A percentile compares a stretch with the other conserved stretches of the same genome.
phyloP scores from a whole-genome alignment of 2,113 vertebrate species.

The Alexandromys fortis region DNA sequence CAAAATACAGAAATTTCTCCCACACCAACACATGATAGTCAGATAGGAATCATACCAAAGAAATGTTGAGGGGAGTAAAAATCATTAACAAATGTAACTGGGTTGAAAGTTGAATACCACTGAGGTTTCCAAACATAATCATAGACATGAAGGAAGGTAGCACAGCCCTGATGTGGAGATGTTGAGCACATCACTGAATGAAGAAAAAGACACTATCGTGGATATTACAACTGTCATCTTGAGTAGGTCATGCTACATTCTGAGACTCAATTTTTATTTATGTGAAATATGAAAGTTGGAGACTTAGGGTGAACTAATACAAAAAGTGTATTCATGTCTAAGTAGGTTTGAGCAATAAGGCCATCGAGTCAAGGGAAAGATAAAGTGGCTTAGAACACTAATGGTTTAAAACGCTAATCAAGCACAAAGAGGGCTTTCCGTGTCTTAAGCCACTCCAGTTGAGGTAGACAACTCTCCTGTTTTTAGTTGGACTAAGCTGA shows the following conservation, averaged over 20 bases:
- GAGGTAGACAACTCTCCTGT: neutral
- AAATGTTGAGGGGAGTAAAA: neutral
- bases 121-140: slow-evolving; percentile 1
- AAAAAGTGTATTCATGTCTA: neutral
- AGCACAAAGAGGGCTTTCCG: neutral
- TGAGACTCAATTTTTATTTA: neutral
- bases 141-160: neutral
- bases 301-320: neutral
- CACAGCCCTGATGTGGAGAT: neutral
- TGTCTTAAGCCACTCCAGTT: neutral
- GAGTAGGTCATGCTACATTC: neutral
- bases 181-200: neutral
- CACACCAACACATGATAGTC: neutral
- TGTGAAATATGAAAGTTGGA: neutral
- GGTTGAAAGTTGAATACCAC: slow-evolving; percentile 20
- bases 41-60: slow-evolving; percentile 11
- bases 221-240: neutral
- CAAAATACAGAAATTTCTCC: no score
- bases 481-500: slow-evolving; percentile 3
- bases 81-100: slow-evolving; percentile 11
- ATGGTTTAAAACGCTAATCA: neutral
- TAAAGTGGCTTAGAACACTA: neutral
- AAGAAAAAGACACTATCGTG: neutral
- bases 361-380: no score
- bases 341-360: no score